Evolutionary conservation across 2,113 vertebrate species (phyloP).

Genomic region (Bucco capensis): DNA sequence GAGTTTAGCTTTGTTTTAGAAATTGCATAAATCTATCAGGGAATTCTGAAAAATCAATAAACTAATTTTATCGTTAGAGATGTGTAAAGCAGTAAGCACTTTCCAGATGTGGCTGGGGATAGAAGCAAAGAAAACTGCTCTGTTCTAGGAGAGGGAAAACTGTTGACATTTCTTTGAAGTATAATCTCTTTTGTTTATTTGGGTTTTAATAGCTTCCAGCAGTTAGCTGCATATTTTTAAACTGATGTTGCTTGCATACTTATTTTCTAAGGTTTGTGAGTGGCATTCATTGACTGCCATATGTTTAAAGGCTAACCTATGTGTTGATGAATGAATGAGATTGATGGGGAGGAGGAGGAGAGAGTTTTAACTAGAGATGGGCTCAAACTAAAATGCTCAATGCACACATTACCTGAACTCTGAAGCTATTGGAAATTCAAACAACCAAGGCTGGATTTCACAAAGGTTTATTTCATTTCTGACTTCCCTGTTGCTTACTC

Average conservation of each 20-base stretch:
- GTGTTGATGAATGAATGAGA: constrained; percentile 58
- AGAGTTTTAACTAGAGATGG: constrained; percentile 34
- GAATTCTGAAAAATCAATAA: constrained; percentile 86
- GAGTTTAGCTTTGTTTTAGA: constrained; percentile 78
- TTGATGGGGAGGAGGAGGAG: constrained; percentile 33
- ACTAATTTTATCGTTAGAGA: constrained; percentile 84
- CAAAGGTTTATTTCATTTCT: constrained; percentile 43
- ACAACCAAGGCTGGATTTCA: constrained; percentile 11
- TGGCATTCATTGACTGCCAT: constrained; percentile 75
- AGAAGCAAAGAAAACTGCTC: constrained; percentile 80
- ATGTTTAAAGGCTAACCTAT: constrained; percentile 70
- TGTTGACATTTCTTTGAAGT: constrained; percentile 88
- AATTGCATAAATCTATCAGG: constrained; percentile 82
- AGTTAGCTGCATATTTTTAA: constrained; percentile 83
- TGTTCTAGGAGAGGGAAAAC: constrained; percentile 83
- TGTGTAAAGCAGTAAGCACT: constrained; percentile 81
- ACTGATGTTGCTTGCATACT: constrained; percentile 78
- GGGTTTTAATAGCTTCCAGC: constrained; percentile 85
- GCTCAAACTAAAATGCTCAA: background rate
- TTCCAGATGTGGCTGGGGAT: constrained; percentile 85
- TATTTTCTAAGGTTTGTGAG: constrained; percentile 72
- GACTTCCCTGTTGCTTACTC: background rate
- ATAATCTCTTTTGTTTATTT: constrained; percentile 86
- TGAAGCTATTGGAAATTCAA: constrained; percentile 23
- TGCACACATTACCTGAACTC: background rate